Evolutionary conservation across 2,797 vertebrate genomes (phyloP), one percentile per base, ranked within the genome.

Genomic region (Meda fulgida): DNA sequence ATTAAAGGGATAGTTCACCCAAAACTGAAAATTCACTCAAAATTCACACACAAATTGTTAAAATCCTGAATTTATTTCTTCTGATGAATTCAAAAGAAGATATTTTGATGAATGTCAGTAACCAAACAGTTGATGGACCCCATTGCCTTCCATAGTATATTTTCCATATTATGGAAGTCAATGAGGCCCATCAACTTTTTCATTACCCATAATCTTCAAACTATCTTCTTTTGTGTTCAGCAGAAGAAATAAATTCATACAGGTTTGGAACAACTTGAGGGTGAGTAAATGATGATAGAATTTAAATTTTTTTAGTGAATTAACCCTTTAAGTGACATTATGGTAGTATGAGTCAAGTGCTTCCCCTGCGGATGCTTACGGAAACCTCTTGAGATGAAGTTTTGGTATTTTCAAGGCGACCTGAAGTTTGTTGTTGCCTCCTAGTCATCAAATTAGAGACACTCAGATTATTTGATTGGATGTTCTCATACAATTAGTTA

Each of bases 401-500:
- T 84, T 18, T 18, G 16, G 31, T 69, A 48, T 76, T 55, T 58
- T 83, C 73, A 46, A 63, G 36, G 53, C 81, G 58, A 84, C 60
- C 60, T 29, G 16, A 36, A 76, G 43, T 73, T 76, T 69, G 38
- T 83, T 72, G 26, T 63, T 46, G 63, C 26, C 38, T 31, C n/a
- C 31, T 53, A 85, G 77, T 79, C 55, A 48, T 78, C 46, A 55
- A 87, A 72, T 71, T 87, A 85, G 72, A 73, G 83, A 46, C 26
- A 51, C 65, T 83, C 26, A 66, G 60, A 58, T 71, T 71, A 53
- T 82, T 78, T 80, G 73, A 84, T 81, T 81, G 29, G 34, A 46
- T 79, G 76, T 60, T 71, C 40, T 38, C 58, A 76, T 43, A 63
- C 65, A 87, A 87, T 89, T 83, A 75, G 55, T 81, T 84, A 65